Evolutionary conservation across 2,113 vertebrate genomes (phyloP).

Genomic region (Ailuropoda melanoleuca): DNA sequence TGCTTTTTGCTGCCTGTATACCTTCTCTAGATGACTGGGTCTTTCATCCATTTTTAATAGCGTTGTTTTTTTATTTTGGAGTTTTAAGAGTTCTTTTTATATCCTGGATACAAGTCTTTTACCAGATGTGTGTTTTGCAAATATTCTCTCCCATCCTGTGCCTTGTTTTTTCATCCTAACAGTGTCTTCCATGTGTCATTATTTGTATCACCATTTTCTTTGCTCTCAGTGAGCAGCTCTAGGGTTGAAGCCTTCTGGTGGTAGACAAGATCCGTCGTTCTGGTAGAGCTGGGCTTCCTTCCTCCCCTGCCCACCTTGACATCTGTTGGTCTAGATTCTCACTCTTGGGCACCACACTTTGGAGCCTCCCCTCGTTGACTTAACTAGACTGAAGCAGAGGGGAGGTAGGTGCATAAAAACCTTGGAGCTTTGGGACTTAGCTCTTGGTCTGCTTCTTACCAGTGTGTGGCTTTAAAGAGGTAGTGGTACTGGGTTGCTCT

Average conservation of each 20-base stretch:
- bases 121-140: background rate
- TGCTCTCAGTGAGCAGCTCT: background rate
- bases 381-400: background rate
- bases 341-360: background rate
- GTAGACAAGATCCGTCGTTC: background rate
- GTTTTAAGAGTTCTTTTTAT: background rate
- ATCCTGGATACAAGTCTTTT: background rate
- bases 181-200: background rate
- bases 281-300: background rate
- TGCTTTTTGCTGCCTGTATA: background rate
- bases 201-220: constrained; percentile 1
- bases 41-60: background rate
- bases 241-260: background rate
- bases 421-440: background rate
- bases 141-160: background rate
- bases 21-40: constrained; percentile 6
- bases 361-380: background rate
- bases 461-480: background rate
- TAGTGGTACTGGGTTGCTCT: background rate
- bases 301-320: background rate
- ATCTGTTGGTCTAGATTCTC: background rate
- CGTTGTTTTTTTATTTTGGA: background rate
- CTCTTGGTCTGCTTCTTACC: background rate
- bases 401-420: background rate
- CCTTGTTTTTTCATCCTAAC: background rate